Base-by-base conservation (phyloP, 2,888 invertebrate genomes). In the Dynastes tityus region DNA sequence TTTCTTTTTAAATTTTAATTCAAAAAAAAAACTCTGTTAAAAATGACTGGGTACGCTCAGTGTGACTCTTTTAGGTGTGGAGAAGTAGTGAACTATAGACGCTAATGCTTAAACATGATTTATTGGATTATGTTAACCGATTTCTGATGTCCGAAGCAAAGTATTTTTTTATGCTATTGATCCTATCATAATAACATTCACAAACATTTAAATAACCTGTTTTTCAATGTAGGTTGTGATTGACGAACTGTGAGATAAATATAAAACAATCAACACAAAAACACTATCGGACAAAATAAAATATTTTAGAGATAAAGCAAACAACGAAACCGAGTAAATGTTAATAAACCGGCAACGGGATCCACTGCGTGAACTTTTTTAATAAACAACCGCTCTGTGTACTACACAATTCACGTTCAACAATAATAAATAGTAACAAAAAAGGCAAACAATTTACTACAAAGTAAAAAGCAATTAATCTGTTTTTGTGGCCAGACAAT, bases 401-500 rank as follows among this genome's bases (percentile, higher is more conserved):
- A 22, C 16, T 73, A 55, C 55, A 73, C 55, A 73, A 73, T 61
- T 73, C 58, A 40, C 73, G 37, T 73, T 58, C 73, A 73, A 73
- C 73, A 73, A 73, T 58, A 73, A 73, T 73, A 58, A 73, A 73
- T 73, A 73, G 73, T 73, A 73, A 73, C 73, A 73, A 73, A 73
- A 73, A 73, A 73, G 73, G 58, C 73, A 73, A 73, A 73, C 71
- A 73, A 73, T 73, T 73, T 73, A 73, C 73, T 65, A 65, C 79
- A 80, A 84, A 83, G 84, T 85, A 85, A 85, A 87, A 86, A 86
- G 84, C 86, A 86, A 87, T 88, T 87, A 87, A 87, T 87, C 85
- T 84, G 85, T 86, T 87, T 87, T 85, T 87, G 87, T 81, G 86
- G 87, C 80, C 79, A 81, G 79, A 77, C 83, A 70, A 84, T 85